A percentile compares a stretch with the other conserved stretches of the same genome.
Conservation (phyloP, 2,797 vertebrate genomes). For the Steatocranus sp. region DNA sequence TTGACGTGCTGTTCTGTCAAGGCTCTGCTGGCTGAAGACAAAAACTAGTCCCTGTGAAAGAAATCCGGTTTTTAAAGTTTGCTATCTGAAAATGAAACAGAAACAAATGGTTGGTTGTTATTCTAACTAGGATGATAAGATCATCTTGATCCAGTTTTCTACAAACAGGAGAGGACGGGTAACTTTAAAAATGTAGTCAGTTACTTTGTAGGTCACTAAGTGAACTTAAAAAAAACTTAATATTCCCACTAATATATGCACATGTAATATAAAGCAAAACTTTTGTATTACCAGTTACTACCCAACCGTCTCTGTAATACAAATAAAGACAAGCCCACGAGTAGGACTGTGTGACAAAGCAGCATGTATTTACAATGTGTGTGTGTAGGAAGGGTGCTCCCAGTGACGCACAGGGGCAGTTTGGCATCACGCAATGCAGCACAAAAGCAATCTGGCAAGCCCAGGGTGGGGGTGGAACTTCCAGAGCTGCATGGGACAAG, state of each 20-base stretch:
- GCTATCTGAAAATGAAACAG: not conserved
- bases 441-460: conserved; percentile 43
- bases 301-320: not conserved
- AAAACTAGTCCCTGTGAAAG: not conserved
- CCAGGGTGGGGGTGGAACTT: conserved; percentile 50
- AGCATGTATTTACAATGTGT: conserved; percentile 33
- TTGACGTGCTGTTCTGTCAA: not conserved
- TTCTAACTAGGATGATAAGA: not conserved
- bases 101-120: not conserved
- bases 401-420: conserved; percentile 66
- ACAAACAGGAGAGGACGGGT: conserved; percentile 20
- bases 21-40: not conserved
- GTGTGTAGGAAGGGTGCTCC: conserved; percentile 59
- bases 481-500: conserved; percentile 39
- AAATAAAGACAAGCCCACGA: conserved; percentile 15
- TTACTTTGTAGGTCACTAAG: not conserved
- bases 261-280: not conserved
- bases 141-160: not conserved
- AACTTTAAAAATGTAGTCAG: not conserved
- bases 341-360: conserved; percentile 3
- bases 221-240: not conserved
- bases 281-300: not conserved
- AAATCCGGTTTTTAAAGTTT: not conserved
- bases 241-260: not conserved
- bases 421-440: conserved; percentile 61